Evolutionary conservation across 64 coral and sea anemone genomes (phyloP).

Genomic region (Actinia tenebrosa): DNA sequence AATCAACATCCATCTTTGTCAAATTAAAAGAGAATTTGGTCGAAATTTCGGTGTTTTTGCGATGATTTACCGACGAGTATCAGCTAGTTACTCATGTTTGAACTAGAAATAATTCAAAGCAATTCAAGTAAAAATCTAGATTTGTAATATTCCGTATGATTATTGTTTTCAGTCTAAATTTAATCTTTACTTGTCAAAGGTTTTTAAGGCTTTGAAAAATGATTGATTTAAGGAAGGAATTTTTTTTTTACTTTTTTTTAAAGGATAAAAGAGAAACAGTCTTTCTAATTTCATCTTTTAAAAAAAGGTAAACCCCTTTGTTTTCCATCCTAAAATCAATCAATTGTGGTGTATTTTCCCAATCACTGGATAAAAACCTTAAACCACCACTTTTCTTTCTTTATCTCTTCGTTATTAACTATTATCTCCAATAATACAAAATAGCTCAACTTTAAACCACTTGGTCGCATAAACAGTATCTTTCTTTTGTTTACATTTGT

Average conservation of each 20-base stretch:
- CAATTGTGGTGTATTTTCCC: neutral
- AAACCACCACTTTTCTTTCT: neutral
- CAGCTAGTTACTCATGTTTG: neutral
- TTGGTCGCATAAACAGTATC: neutral
- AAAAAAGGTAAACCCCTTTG: too few relatives aligned
- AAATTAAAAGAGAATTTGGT: neutral
- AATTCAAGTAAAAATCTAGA: neutral
- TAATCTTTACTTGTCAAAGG: neutral
- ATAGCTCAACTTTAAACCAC: slow-evolving; percentile 3
- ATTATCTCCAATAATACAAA: neutral
- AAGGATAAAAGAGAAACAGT: too few relatives aligned
- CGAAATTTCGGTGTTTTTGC: neutral
- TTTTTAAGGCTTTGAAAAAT: too few relatives aligned
- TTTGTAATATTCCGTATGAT: neutral
- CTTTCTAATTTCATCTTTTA: too few relatives aligned
- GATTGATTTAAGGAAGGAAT: too few relatives aligned
- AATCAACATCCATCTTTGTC: neutral
- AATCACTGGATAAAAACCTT: neutral
- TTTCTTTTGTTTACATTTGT: neutral
- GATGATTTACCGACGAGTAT: neutral
- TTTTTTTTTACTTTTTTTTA: too few relatives aligned
- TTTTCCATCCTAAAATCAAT: neutral
- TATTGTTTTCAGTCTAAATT: neutral
- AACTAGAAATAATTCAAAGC: neutral
- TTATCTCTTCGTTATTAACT: neutral